Conservation (phyloP, 2,888 invertebrate genomes). For the Hypomecis atomaria region DNA sequence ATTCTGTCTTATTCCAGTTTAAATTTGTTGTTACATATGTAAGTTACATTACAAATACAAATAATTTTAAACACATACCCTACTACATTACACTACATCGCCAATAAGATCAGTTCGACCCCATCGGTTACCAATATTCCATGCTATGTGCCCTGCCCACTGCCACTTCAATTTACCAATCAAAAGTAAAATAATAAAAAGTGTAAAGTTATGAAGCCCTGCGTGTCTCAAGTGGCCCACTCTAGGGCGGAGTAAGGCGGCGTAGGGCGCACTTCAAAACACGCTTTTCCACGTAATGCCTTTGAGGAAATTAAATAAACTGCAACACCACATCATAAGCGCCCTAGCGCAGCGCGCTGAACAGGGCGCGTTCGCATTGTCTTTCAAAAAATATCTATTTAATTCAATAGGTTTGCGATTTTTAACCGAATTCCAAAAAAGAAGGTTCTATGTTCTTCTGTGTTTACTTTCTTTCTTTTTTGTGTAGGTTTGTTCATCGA, state of each 20-base stretch:
- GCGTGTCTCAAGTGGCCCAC: constrained; percentile 34
- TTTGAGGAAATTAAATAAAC: constrained; percentile 83
- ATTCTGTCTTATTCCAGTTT: neutral
- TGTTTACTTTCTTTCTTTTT: too few relatives aligned
- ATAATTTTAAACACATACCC: too few relatives aligned
- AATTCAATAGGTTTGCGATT: neutral
- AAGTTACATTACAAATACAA: neutral
- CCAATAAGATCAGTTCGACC: too few relatives aligned
- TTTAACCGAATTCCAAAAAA: too few relatives aligned
- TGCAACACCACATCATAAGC: constrained; percentile 81
- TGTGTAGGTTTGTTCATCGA: too few relatives aligned
- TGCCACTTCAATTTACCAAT: too few relatives aligned
- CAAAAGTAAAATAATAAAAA: constrained; percentile 2
- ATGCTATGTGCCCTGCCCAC: too few relatives aligned
- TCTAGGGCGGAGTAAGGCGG: constrained; percentile 4
- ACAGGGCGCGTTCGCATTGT: constrained; percentile 45
- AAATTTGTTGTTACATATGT: neutral
- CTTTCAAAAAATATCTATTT: neutral
- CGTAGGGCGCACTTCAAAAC: constrained; percentile 64
- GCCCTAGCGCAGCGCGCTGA: constrained; percentile 61
- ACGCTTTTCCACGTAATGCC: constrained; percentile 79
- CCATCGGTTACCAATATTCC: too few relatives aligned
- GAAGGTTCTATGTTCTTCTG: too few relatives aligned
- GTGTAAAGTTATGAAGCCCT: constrained; percentile 17
- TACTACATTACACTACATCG: too few relatives aligned